Evolutionary conservation across 2,113 vertebrate species (phyloP).

Genomic region (Montifringilla adamsi): DNA sequence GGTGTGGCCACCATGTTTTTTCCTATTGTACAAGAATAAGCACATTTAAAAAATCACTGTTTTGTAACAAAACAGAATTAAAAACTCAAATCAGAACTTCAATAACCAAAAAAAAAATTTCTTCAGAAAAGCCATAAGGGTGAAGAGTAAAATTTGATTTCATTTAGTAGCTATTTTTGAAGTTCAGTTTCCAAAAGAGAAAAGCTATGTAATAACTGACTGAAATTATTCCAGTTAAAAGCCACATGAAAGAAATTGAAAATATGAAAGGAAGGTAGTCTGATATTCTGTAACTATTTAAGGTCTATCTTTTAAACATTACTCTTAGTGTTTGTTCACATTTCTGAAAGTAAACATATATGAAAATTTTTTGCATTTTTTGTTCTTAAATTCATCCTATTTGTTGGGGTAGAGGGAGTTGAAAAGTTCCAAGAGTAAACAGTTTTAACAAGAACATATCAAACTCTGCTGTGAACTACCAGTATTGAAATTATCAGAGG

Average conservation of each 20-base stretch:
- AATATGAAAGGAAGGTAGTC: neutral
- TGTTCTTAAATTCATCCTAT: neutral
- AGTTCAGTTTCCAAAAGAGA: neutral
- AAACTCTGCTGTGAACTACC: neutral
- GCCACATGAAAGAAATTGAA: neutral
- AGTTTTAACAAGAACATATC: neutral
- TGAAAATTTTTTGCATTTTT: neutral
- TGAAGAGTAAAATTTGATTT: neutral
- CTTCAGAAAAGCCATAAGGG: neutral
- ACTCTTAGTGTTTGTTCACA: neutral
- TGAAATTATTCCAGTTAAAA: neutral
- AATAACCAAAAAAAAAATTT: neutral
- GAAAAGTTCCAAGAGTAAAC: neutral
- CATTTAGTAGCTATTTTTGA: neutral
- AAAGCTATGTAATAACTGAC: neutral
- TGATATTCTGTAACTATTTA: neutral
- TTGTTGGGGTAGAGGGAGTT: rapidly evolving
- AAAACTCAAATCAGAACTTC: neutral
- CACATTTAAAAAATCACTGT: neutral
- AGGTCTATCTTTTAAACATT: neutral
- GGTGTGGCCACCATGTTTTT: rapidly evolving
- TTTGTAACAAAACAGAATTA: neutral
- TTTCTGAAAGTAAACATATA: neutral
- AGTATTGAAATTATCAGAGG: neutral
- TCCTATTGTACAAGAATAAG: neutral